Evolutionary conservation across 2,888 invertebrate genomes (phyloP), one percentile per base, ranked within the genome.

Genomic region (Malthinus flaveolus): DNA sequence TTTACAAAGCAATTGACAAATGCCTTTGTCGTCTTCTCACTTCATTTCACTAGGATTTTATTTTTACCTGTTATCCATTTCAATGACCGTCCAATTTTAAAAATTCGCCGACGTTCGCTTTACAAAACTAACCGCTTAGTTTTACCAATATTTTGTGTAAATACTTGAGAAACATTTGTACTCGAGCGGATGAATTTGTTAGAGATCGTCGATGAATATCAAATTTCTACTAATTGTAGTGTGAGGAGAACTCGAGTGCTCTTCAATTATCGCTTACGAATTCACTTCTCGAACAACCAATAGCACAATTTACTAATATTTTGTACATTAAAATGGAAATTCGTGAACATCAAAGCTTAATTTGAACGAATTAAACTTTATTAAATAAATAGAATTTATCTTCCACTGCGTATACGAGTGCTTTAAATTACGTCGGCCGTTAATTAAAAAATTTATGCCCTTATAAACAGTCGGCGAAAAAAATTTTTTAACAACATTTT

Each of bases 1-100:
- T 71, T 68, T 68, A 66, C 67, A 54, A 57, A 71, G 68, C 66
- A 69, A 71, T 68, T 64, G 67, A 68, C 67, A 61, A 64, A 64
- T 65, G 61, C 55, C 56, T 51, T 56, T 34, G 42, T 34, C 39
- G 34, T 44, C 47, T 54, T 50, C 35, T 46, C 53, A 50, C 61
- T 57, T 54, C 56, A 49, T 53, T 54, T 54, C 48, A 32, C 46
- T 45, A 32, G 44, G 49, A 56, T 56, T 51, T 39, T 53, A 32
- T n/a, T 23, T 23, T 42, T 48, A 51, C 55, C 54, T 42, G 42
- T 39, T 48, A 56, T 56, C 50, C 55, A 59, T 59, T 51, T 51
- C 39, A 42, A 42, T 42, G 39, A 42, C 39, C 39, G 7, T 42
- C 8, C 13, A 42, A 42, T 42, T 15, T 42, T 3, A 5, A 23